phyloP scores from a whole-genome alignment of 2,797 vertebrate genomes.

The Arrhamphus sclerolepis region DNA sequence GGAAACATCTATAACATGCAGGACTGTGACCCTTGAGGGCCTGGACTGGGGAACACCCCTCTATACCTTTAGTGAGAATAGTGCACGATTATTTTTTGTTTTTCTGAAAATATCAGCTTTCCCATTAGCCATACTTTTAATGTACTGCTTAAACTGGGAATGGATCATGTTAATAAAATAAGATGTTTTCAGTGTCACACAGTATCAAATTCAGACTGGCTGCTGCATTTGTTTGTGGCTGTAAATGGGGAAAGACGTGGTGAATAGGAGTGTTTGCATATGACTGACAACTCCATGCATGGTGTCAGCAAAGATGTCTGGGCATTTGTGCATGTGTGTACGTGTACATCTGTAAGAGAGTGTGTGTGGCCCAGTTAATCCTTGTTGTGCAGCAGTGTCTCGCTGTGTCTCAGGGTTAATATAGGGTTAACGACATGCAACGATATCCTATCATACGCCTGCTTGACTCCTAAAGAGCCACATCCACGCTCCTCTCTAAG shows the following conservation, averaged over 20 bases:
- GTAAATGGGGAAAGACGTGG: slow-evolving; percentile 18
- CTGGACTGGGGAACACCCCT: no score
- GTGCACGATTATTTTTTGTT: no score
- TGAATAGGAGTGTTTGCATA: slow-evolving; percentile 21
- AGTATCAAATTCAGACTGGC: slow-evolving; percentile 1
- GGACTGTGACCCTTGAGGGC: no score
- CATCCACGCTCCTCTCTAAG: slow-evolving; percentile 66
- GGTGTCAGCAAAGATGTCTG: slow-evolving; percentile 37
- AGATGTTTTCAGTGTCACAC: neutral
- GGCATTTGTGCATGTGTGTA: slow-evolving; percentile 14
- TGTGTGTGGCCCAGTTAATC: slow-evolving; percentile 82
- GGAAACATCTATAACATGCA: no score
- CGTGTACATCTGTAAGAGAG: slow-evolving; percentile 30
- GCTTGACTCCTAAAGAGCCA: slow-evolving; percentile 86
- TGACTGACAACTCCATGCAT: slow-evolving; percentile 60
- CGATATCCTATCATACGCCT: slow-evolving; percentile 89
- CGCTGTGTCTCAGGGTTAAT: slow-evolving; percentile 72
- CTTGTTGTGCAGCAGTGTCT: slow-evolving; percentile 70
- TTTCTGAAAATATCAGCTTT: no score
- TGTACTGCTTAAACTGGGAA: no score
- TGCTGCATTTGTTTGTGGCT: neutral
- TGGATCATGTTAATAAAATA: no score
- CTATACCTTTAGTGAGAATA: no score
- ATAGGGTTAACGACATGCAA: slow-evolving; percentile 83
- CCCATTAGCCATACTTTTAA: no score